A percentile compares a stretch with the other conserved stretches of the same genome.
These are phyloP conservation scores for Caranx melampygus DNA, from an alignment of 2,113 vertebrate genomes.

Conservation along the genomic window DNA sequence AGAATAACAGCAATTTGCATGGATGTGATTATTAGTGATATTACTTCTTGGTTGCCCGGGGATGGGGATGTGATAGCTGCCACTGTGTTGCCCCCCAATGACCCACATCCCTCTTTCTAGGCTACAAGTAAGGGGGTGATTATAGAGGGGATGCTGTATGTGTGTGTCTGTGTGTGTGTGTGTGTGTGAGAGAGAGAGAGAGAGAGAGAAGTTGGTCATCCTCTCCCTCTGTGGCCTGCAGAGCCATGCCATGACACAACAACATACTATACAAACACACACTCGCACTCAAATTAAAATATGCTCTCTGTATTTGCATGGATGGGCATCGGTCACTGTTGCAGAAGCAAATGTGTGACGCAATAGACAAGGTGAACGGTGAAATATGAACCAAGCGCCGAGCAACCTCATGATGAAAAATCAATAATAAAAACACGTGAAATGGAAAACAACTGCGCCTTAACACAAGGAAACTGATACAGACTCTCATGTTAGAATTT, in stretches of 20 bases:
- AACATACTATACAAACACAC: slow-evolving; percentile 13
- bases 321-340: slow-evolving; percentile 43
- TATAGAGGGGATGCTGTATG: slow-evolving; percentile 38
- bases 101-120: slow-evolving; percentile 74
- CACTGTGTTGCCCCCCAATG: slow-evolving; percentile 56
- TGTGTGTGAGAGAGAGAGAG: slow-evolving; percentile 26
- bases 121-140: slow-evolving; percentile 71
- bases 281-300: slow-evolving; percentile 51
- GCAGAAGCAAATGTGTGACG: slow-evolving; percentile 48
- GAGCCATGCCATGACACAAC: slow-evolving; percentile 39
- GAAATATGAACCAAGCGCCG: slow-evolving; percentile 5
- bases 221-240: slow-evolving; percentile 56
- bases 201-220: slow-evolving; percentile 24
- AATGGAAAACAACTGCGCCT: neutral
- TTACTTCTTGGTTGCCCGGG: slow-evolving; percentile 47
- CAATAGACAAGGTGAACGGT: slow-evolving; percentile 20
- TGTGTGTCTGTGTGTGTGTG: slow-evolving; percentile 37
- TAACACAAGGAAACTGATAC: too few species aligned
- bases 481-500: neutral
- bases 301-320: slow-evolving; percentile 63
- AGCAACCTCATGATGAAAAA: neutral
- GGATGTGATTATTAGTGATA: slow-evolving; percentile 47
- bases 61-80: slow-evolving; percentile 45
- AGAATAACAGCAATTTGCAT: slow-evolving; percentile 61
- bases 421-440: neutral